Percentiles rank a stretch among this genome's conserved stretches.
phyloP scores from a whole-genome alignment of 92 coral and sea anemone genomes.

The Palythoa grandis region DNA sequence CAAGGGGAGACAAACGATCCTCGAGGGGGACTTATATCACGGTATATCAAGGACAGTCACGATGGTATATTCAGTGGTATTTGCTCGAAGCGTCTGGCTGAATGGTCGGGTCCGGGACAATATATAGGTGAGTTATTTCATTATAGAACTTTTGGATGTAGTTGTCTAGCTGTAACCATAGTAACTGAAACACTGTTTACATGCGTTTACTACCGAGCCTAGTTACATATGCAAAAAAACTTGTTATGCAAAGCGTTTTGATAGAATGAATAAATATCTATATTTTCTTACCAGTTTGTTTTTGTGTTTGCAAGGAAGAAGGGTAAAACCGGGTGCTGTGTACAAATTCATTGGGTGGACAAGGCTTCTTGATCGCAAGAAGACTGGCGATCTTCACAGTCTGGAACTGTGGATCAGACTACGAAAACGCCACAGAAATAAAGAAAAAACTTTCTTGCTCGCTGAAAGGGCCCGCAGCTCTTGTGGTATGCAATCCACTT shows the following conservation, averaged over 20 bases:
- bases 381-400: conserved; percentile 74
- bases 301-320: conserved; percentile 53
- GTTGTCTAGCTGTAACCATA: no score
- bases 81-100: conserved; percentile 79
- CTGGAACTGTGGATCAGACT: conserved; percentile 81
- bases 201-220: no score
- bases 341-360: conserved; percentile 86
- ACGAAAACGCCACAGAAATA: conserved; percentile 65
- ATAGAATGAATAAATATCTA: no score
- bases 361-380: conserved; percentile 65
- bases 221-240: no score
- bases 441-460: conserved; percentile 50
- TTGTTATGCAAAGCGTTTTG: no score
- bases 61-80: conserved; percentile 76
- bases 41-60: conserved; percentile 61
- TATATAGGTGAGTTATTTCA: conserved; percentile 69
- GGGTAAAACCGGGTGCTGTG: conserved; percentile 67
- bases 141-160: no score
- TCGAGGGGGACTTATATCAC: conserved; percentile 78
- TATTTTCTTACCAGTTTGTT: neutral
- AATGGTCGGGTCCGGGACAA: conserved; percentile 97
- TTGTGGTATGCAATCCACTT: conserved; percentile 45
- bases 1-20: conserved; percentile 94
- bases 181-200: no score
- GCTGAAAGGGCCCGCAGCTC: conserved; percentile 64